Percentiles rank a stretch among this genome's conserved stretches.
Evolutionary conservation across 2,113 vertebrate genomes (phyloP).

Genomic region (Plectropomus leopardus): DNA sequence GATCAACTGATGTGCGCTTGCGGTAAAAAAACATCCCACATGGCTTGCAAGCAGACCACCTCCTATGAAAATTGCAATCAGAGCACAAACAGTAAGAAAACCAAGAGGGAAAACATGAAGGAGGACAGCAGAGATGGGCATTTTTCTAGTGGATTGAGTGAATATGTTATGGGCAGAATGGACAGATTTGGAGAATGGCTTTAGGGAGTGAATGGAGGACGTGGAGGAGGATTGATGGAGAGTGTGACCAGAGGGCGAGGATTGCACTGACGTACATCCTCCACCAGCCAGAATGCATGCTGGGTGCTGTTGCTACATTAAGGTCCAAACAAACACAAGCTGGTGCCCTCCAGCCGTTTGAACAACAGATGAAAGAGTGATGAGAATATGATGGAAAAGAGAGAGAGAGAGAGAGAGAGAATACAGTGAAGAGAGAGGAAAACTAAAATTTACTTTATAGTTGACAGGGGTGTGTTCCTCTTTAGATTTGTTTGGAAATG

Average conservation of each 20-base stretch:
- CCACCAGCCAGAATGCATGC: slow-evolving; percentile 31
- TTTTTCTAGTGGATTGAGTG: background rate
- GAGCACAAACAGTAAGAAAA: slow-evolving; percentile 18
- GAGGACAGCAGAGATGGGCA: slow-evolving; percentile 6
- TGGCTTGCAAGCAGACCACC: slow-evolving; percentile 53
- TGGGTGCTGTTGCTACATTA: slow-evolving; percentile 66
- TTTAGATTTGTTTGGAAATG: slow-evolving; percentile 45
- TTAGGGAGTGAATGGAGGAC: slow-evolving; percentile 1
- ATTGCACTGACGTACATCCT: slow-evolving; percentile 9
- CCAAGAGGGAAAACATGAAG: background rate
- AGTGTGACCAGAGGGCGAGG: slow-evolving; percentile 4
- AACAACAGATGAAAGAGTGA: slow-evolving; percentile 32
- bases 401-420: background rate
- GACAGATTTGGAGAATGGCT: slow-evolving; percentile 2
- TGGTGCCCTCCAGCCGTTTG: slow-evolving; percentile 47
- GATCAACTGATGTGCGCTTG: slow-evolving; percentile 48
- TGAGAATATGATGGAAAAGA: slow-evolving; percentile 5
- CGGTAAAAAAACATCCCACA: slow-evolving; percentile 53
- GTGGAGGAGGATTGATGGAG: slow-evolving; percentile 1
- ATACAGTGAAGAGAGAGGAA: slow-evolving; percentile 24
- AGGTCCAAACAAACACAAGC: slow-evolving; percentile 72
- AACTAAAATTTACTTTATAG: slow-evolving; percentile 18
- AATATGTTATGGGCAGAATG: background rate
- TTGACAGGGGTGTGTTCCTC: slow-evolving; percentile 27
- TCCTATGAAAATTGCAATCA: slow-evolving; percentile 52